These are phyloP conservation scores for Nymphalis io DNA, from an alignment of 1,140 invertebrate genomes.

Conservation along the genomic window DNA sequence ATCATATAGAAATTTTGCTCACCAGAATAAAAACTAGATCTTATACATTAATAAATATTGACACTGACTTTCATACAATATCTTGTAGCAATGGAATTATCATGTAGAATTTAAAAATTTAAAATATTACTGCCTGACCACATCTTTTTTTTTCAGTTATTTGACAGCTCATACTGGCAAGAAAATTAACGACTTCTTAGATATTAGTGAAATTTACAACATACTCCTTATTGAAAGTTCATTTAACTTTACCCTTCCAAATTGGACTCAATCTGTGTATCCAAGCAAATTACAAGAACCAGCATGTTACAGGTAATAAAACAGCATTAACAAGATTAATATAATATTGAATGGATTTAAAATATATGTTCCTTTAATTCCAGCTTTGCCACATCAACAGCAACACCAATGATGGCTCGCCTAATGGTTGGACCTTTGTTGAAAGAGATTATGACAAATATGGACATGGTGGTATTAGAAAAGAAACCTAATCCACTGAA, in stretches of 20 bases:
- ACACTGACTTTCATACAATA: no score
- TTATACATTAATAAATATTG: no score
- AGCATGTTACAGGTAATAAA: slow-evolving; percentile 80
- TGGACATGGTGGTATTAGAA: slow-evolving; percentile 79
- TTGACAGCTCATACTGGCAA: slow-evolving; percentile 83
- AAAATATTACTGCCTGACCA: no score
- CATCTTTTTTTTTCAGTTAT: slow-evolving; percentile 68
- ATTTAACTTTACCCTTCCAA: slow-evolving; percentile 87
- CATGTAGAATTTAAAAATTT: no score
- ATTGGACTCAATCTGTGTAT: slow-evolving; percentile 84
- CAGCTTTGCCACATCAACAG: slow-evolving; percentile 78
- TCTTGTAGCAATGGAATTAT: no score
- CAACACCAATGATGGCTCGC: slow-evolving; percentile 79
- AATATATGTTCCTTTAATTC: slow-evolving; percentile 33
- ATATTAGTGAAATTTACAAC: slow-evolving; percentile 84
- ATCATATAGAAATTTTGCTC: no score
- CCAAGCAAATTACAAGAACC: slow-evolving; percentile 79
- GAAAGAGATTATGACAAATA: slow-evolving; percentile 83
- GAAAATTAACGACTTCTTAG: slow-evolving; percentile 78
- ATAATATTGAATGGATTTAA: neutral
- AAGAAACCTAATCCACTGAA: slow-evolving; percentile 77
- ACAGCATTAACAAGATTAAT: neutral
- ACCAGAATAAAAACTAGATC: no score
- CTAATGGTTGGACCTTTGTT: slow-evolving; percentile 85
- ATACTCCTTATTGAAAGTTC: slow-evolving; percentile 85